phyloP scores from a whole-genome alignment of 1,140 invertebrate genomes.

The Neelides sp. region DNA sequence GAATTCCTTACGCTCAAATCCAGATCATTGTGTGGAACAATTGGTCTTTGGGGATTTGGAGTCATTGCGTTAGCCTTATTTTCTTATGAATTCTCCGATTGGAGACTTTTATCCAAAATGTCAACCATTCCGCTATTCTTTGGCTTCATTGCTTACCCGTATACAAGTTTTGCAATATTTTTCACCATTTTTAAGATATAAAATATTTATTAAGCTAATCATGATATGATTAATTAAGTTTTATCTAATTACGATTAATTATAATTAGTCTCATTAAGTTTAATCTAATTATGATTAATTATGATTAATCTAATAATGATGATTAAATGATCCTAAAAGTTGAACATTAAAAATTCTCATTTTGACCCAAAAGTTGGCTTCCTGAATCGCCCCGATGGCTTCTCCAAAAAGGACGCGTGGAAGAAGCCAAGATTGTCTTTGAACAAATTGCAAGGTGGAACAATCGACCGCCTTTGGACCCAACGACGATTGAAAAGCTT shows the following conservation, averaged over 20 bases:
- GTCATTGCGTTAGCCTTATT: constrained; percentile 5
- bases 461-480: not conserved
- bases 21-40: constrained; percentile 1
- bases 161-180: not conserved
- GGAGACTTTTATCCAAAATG: constrained; percentile 9
- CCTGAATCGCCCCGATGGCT: constrained; percentile 28
- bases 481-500: not conserved
- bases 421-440: constrained; percentile 22
- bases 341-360: no score
- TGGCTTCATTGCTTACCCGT: constrained; percentile 9
- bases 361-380: no score
- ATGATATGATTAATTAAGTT: not conserved
- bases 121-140: not conserved
- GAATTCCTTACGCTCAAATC: constrained; percentile 10
- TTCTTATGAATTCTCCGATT: not conserved
- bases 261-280: not conserved
- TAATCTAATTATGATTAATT: not conserved
- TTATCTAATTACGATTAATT: not conserved
- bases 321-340: not conserved
- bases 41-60: constrained; percentile 13
- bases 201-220: not conserved
- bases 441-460: constrained; percentile 29
- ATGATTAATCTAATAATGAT: not conserved
- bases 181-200: not conserved
- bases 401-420: constrained; percentile 14